phyloP scores from a whole-genome alignment of 2,113 vertebrate genomes.

The Cervus canadensis region DNA sequence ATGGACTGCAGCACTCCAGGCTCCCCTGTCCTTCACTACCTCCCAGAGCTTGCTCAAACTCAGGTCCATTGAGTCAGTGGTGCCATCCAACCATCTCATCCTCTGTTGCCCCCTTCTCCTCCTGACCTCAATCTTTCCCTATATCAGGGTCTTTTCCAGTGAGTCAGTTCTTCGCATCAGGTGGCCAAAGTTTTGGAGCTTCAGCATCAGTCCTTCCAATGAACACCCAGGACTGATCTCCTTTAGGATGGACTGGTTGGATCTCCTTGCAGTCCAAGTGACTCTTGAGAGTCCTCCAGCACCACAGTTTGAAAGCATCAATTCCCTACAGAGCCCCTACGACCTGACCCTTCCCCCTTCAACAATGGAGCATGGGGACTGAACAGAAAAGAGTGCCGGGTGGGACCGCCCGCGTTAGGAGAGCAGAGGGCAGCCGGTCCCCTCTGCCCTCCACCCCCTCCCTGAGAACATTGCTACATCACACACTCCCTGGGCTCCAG shows the following conservation, averaged over 20 bases:
- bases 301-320: background rate
- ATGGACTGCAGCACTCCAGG: rapidly evolving
- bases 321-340: background rate
- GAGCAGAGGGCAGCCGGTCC: rapidly evolving
- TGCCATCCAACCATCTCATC: background rate
- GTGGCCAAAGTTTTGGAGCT: background rate
- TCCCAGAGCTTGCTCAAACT: background rate
- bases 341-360: background rate
- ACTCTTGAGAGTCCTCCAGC: background rate
- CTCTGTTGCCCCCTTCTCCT: background rate
- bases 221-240: background rate
- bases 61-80: background rate
- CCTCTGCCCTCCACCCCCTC: rapidly evolving
- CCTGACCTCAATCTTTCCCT: background rate
- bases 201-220: background rate
- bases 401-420: rapidly evolving
- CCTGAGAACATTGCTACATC: background rate
- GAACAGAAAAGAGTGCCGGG: rapidly evolving
- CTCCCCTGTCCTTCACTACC: background rate
- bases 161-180: background rate
- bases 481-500: rapidly evolving
- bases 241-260: background rate
- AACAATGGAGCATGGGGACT: rapidly evolving
- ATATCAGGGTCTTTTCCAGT: background rate
- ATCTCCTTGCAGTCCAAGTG: background rate